Conservation (phyloP, 2,888 invertebrate genomes). For the Caenorhabditis angaria region DNA sequence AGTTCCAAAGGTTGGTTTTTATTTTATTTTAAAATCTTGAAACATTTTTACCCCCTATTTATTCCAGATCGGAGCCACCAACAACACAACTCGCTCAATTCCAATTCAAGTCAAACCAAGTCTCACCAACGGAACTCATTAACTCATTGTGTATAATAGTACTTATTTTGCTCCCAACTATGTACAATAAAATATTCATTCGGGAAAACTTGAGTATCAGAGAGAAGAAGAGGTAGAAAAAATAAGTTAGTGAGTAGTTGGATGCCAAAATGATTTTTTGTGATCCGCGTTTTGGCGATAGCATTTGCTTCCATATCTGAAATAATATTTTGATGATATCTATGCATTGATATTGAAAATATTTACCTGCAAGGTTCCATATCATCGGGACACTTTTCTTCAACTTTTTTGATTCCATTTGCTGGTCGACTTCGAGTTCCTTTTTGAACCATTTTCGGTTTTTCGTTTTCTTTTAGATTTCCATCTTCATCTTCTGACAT, state of each 20-base stretch:
- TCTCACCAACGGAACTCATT: too few species aligned
- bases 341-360: slow-evolving; percentile 4
- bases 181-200: too few species aligned
- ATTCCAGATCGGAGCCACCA: too few species aligned
- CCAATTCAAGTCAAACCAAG: too few species aligned
- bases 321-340: slow-evolving; percentile 27
- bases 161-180: too few species aligned
- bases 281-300: slow-evolving; percentile 73
- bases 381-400: slow-evolving; percentile 29
- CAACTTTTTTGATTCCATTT: slow-evolving; percentile 18
- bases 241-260: slow-evolving; percentile 18
- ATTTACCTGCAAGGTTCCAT: slow-evolving; percentile 38
- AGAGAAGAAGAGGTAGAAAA: background rate
- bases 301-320: slow-evolving; percentile 72
- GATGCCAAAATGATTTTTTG: slow-evolving; percentile 68
- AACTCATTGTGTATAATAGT: too few species aligned
- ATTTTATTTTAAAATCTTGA: too few species aligned
- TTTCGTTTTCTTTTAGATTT: slow-evolving; percentile 72
- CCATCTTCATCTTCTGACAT: slow-evolving; percentile 26
- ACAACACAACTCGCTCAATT: too few species aligned
- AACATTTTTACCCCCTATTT: too few species aligned
- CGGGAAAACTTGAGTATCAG: too few species aligned
- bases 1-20: slow-evolving; percentile 37
- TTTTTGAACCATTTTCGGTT: slow-evolving; percentile 49
- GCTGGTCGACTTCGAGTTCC: slow-evolving; percentile 53